Conservation (phyloP, 2,888 invertebrate species). For the Hemithea aestivaria region DNA sequence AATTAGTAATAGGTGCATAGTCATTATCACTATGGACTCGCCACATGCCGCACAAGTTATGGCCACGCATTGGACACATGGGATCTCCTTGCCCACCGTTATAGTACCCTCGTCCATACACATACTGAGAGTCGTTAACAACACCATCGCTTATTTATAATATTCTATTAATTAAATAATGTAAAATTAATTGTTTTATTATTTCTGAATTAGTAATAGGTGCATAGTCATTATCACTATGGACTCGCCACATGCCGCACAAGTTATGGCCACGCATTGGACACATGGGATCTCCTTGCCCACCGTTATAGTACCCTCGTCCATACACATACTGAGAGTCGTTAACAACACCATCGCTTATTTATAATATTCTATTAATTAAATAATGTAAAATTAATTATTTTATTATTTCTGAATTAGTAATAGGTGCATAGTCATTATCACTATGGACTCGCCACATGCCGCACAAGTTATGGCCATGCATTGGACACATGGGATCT, state of each 20-base stretch:
- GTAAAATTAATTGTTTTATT: neutral
- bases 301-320: slow-evolving; percentile 16
- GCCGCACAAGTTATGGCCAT: slow-evolving; percentile 73
- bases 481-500: slow-evolving; percentile 66
- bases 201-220: too few relatives aligned
- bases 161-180: slow-evolving; percentile 2
- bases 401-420: slow-evolving; percentile 1
- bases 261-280: slow-evolving; percentile 78
- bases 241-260: slow-evolving; percentile 76
- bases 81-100: slow-evolving; percentile 29
- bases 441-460: slow-evolving; percentile 78
- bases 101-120: slow-evolving; percentile 19
- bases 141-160: slow-evolving; percentile 14
- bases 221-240: slow-evolving; percentile 81
- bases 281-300: slow-evolving; percentile 46
- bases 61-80: slow-evolving; percentile 76
- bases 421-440: too few relatives aligned
- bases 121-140: slow-evolving; percentile 25
- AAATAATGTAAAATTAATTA: neutral
- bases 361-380: slow-evolving; percentile 4
- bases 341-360: slow-evolving; percentile 20
- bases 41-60: slow-evolving; percentile 75
- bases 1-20: too few relatives aligned
- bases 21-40: slow-evolving; percentile 80
- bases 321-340: slow-evolving; percentile 25